A percentile compares a stretch with the other conserved stretches of the same genome.
Conservation (phyloP, 2,888 invertebrate genomes). For the Lepas anatifera region DNA sequence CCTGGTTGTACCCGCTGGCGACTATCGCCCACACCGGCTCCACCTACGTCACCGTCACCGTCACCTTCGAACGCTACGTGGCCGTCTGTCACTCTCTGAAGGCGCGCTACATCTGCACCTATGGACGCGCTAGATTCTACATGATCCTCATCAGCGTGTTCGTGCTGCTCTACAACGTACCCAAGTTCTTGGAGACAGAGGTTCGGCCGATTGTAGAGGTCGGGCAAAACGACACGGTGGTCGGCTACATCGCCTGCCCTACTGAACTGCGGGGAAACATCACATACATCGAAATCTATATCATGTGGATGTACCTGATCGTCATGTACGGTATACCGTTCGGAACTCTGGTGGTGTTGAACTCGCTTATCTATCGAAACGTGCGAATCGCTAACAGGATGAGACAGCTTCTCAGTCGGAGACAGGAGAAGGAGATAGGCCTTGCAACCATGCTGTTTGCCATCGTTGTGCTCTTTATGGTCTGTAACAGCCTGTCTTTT, state of each 20-base stretch:
- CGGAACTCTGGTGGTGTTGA: conserved; percentile 71
- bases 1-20: conserved; percentile 67
- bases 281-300: conserved; percentile 71
- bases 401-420: conserved; percentile 73
- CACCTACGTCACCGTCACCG: conserved; percentile 63
- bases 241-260: conserved; percentile 36
- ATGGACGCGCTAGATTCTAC: conserved; percentile 70
- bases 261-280: conserved; percentile 54
- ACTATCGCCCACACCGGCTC: conserved; percentile 50
- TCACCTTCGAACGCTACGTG: conserved; percentile 77
- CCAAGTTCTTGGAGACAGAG: conserved; percentile 37
- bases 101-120: conserved; percentile 81
- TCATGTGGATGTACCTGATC: conserved; percentile 86
- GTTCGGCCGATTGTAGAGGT: not conserved
- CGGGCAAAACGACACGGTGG: not conserved
- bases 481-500: conserved; percentile 42
- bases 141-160: conserved; percentile 67
- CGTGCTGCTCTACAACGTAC: conserved; percentile 72
- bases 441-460: conserved; percentile 89
- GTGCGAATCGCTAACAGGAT: conserved; percentile 81
- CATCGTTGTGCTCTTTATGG: conserved; percentile 86
- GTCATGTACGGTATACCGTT: conserved; percentile 92
- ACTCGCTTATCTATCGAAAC: conserved; percentile 78
- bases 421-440: conserved; percentile 83
- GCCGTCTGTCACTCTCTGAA: conserved; percentile 61